Base-by-base conservation (phyloP, 1,140 invertebrate genomes). In the Euwallacea fornicatus region DNA sequence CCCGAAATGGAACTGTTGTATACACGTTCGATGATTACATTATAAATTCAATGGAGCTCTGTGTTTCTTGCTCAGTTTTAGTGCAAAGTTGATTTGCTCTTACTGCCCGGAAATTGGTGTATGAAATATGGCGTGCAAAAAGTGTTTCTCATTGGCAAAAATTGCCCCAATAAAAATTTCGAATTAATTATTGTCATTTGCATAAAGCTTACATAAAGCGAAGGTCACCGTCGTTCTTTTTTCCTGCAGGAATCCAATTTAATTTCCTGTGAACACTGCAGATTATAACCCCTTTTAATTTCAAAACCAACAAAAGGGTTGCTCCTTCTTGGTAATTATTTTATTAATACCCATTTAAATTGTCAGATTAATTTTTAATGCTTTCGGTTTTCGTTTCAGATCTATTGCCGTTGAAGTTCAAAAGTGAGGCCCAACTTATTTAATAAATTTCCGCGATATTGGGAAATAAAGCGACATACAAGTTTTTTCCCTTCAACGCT, bases 261-360 rank as follows among this genome's bases (percentile, higher is more conserved):
- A 68, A 68, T 68, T 68, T 68, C 66, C 66, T 68, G 55, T 58
- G 66, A 68, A 68, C 66, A 60, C 16, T 68, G 42, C 56, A 58
- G 66, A 68, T 68, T 68, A 68, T 68, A 68, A 60, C 66, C 66
- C 66, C 66, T 68, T 68, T 68, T 68, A 68, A 68, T 68, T 68
- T 43, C 13, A 13, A 60, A 60, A 42, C 42, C 66, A 60, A 68
- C 66, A 68, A 50, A 68, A 54, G 54, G 66, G 60, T 68, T 68
- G 4, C 42, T 15, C 21, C n/a, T 42, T 41, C 44, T 43, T 33
- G 59, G 60, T 68, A 68, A 68, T 68, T 60, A 68, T 60, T 68
- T 68, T 58, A 68, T 68, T 68, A 58, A 66, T 66, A 43, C 54
- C 54, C 33, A 55, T 58, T 55, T 66, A 58, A 55, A 66, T 46